Percentiles rank a stretch among this genome's conserved stretches.
phyloP scores from a whole-genome alignment of 2,113 vertebrate species.

The Callorhinus ursinus region DNA sequence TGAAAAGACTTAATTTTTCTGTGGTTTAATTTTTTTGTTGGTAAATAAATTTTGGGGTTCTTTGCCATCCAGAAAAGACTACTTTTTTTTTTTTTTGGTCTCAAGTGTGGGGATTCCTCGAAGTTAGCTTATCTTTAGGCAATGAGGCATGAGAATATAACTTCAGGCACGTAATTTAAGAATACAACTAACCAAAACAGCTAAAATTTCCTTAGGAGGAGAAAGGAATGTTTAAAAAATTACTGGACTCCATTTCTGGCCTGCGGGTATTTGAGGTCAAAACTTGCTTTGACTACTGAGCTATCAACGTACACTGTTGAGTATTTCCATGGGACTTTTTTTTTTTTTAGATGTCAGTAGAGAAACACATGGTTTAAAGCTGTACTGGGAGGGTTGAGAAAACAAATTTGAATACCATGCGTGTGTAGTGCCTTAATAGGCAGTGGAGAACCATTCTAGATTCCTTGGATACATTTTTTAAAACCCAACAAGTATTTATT shows the following conservation, averaged over 20 bases:
- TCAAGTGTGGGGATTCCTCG: neutral
- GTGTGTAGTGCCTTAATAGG: neutral
- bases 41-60: neutral
- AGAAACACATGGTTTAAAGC: neutral
- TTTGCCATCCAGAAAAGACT: neutral
- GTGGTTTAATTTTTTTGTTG: neutral
- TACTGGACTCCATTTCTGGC: neutral
- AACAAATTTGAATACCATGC: neutral
- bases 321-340: slow-evolving; percentile 20
- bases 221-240: neutral
- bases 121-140: neutral
- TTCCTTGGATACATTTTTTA: neutral
- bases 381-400: neutral
- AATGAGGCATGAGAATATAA: neutral
- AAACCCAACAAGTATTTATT: neutral
- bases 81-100: neutral
- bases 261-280: neutral
- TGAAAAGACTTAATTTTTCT: slow-evolving; percentile 21
- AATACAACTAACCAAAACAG: neutral
- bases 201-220: neutral
- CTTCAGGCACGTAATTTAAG: neutral
- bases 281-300: neutral
- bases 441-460: neutral
- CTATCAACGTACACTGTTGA: neutral
- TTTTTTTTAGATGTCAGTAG: neutral